Base-by-base conservation (phyloP, 2,113 vertebrate species). In the Ictidomys tridecemlineatus region DNA sequence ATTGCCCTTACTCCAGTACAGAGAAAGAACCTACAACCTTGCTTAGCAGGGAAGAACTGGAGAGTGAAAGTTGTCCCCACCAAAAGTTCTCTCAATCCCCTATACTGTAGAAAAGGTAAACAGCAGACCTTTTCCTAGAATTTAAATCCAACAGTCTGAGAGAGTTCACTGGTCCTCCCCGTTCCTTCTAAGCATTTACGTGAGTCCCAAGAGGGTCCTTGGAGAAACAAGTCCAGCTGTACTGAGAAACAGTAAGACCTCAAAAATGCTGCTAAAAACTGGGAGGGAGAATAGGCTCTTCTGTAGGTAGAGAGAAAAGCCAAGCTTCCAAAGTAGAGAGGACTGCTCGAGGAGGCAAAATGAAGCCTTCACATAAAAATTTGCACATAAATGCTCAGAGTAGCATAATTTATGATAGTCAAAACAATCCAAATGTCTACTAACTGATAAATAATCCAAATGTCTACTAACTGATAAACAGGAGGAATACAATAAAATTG, bases 391-490 rank as follows among this genome's bases (percentile, higher is more conserved):
- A 65, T 37, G 24, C 65, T 72, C 30, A 61, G 0, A 79, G 51
- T 14, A 53, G 39, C 11, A 3, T 16, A 94, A 86, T 42, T 94
- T 6, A 48, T 28, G 78, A 91, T 0, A 93, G 37, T 26, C 45
- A 90, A 95, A 86, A 78, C 28, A 74, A 89, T 45, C 26, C n/a
- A 89, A 91, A 51, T 51, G 39, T 61, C 73, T 22, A 78, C 24
- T 26, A 93, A 39, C 45, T 86, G 53, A 91, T 42, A 87, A 91
- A 70, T 22, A 74, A 89, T 45, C 26, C n/a, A 89, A 91, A 51
- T 51, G 39, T 61, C 73, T 22, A 78, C 24, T 26, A 93, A 39
- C 45, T 86, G 53, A 91, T 42, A 10, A 88, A 85, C 1, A 13
- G 58, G 79, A 85, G 85, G 91, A 88, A 91, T 74, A 90, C 12